These are phyloP conservation scores for Hesperophylax magnus DNA, from an alignment of 1,140 invertebrate genomes.

Conservation along the genomic window DNA sequence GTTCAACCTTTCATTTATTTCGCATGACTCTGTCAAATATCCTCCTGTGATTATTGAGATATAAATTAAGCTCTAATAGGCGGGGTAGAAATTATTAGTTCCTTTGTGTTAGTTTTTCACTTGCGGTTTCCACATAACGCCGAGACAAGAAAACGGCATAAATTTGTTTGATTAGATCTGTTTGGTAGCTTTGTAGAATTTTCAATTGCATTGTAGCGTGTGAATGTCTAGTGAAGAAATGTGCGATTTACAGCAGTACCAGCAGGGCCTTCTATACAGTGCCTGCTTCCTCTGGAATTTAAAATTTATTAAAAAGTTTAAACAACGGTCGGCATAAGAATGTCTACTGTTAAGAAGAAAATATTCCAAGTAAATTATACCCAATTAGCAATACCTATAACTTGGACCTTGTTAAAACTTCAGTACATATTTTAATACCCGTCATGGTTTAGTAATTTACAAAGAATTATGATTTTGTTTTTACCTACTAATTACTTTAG, in stretches of 20 bases:
- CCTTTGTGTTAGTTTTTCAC: slow-evolving; percentile 4
- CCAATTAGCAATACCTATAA: no score
- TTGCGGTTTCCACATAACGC: slow-evolving; percentile 1
- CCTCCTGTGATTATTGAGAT: neutral
- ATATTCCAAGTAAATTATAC: no score
- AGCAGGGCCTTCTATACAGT: neutral
- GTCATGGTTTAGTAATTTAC: no score
- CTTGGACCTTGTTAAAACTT: no score
- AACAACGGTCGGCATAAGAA: no score
- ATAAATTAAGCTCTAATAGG: neutral
- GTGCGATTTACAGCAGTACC: neutral
- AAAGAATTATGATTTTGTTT: no score
- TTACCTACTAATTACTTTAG: no score
- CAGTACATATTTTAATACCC: no score
- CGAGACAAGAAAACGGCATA: slow-evolving; percentile 21
- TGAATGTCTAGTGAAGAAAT: slow-evolving; percentile 1
- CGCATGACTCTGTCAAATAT: neutral
- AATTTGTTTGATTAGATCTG: slow-evolving; percentile 36
- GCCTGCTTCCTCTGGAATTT: no score
- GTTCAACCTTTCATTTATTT: no score
- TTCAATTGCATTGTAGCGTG: slow-evolving; percentile 35
- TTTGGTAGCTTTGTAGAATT: slow-evolving; percentile 17
- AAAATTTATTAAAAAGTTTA: no score
- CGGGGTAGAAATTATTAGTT: neutral
- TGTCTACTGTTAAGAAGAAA: no score